phyloP scores from a whole-genome alignment of 2,888 invertebrate genomes.

The Alviniconcha strummeri region DNA sequence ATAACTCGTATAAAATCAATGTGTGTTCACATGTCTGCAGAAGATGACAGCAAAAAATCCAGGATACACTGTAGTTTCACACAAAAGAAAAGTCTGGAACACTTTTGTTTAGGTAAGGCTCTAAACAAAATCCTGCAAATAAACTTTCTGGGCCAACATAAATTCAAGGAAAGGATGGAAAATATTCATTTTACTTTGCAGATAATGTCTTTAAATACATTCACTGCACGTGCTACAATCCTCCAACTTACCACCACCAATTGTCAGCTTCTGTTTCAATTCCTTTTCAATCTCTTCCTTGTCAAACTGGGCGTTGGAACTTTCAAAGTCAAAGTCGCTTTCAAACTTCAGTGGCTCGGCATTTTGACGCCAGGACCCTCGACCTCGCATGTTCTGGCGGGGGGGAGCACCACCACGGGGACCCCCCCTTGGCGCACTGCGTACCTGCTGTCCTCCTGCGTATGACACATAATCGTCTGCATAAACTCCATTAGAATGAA shows the following conservation, averaged over 20 bases:
- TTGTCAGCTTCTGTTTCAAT: constrained; percentile 77
- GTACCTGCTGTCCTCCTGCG: constrained; percentile 14
- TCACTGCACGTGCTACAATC: too few species aligned
- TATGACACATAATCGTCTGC: not conserved
- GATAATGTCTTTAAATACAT: too few species aligned
- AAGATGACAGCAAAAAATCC: too few species aligned
- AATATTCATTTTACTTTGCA: too few species aligned
- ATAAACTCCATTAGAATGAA: not conserved
- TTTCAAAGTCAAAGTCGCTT: constrained; percentile 98
- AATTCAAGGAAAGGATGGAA: too few species aligned
- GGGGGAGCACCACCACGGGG: constrained; percentile 43
- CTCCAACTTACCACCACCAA: constrained; percentile 43
- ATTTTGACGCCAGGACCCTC: constrained; percentile 48
- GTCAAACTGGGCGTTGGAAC: constrained; percentile 97
- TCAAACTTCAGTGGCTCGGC: constrained; percentile 86
- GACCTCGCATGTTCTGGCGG: constrained; percentile 35
- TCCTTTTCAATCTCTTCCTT: constrained; percentile 84
- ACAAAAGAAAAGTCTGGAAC: too few species aligned
- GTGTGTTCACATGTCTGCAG: too few species aligned
- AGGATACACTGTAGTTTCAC: too few species aligned
- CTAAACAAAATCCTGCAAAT: too few species aligned
- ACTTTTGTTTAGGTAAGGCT: too few species aligned
- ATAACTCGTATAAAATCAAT: too few species aligned
- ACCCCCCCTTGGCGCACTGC: constrained; percentile 45
- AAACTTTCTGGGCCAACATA: too few species aligned